Evolutionary conservation across 92 coral and sea anemone species (phyloP), one percentile per base, ranked within the genome.

Genomic region (Pocillopora meandrina): DNA sequence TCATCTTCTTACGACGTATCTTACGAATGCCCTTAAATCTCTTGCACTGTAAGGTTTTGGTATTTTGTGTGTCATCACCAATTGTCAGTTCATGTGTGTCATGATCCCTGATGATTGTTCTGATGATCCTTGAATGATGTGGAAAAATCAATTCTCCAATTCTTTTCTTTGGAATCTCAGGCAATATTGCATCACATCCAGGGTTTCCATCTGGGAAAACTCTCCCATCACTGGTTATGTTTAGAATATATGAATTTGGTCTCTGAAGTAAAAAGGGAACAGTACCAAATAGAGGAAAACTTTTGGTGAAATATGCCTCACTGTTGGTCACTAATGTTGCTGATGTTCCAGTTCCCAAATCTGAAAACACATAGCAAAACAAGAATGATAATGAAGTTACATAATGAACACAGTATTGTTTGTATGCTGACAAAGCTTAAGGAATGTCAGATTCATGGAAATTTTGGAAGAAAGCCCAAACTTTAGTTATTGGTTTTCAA

Each of bases 1-100:
- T 96, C 98, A 96, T 96, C 84, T 94, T 96, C 65, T 89, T 77
- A 67, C 90, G 92, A 42, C 98, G 92, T 81, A 90, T 96, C 74
- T 94, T 96, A 12, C 94, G 80, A 19, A 96, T 75, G 52, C 52
- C 52, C 52, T 42, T 42, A 42, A 42, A 42, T 76, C 93, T 94
- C 61, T 96, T 93, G 82, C 82, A 88, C 47, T 65, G 78, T 19
- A 88, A 31, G 19, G 78, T 59, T 7, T 72, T 16, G 18, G 69
- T 31, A 21, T 69, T 72, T 55, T 47, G 33, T 56, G 12, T 26
- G 19, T 52, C 59, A 85, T 81, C 84, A n/a, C 87, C 92, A 61
- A 76, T 56, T 49, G 78, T 85, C 15, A 56, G 56, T 68, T 72
- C 80, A 61, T 61, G 35, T 61, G 67, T 16, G 10, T 17, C 49